Evolutionary conservation across 2,797 vertebrate species (phyloP).

Genomic region (Pitangus sulphuratus): DNA sequence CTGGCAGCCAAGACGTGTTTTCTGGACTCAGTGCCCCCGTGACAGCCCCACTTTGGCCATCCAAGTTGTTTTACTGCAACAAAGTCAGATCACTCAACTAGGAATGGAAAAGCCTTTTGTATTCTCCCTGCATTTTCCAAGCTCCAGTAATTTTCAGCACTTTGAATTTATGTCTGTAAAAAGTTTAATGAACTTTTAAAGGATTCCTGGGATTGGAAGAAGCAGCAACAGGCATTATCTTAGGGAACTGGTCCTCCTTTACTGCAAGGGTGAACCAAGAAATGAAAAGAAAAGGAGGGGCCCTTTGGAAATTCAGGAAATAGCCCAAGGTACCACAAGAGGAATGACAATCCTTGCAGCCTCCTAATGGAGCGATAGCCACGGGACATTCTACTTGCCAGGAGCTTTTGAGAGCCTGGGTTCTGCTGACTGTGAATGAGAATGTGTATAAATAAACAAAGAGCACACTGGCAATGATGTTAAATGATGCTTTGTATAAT

Average conservation of each 20-base stretch:
- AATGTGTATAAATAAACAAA: conserved; percentile 61
- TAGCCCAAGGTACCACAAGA: background rate
- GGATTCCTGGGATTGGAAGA: background rate
- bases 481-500: conserved; percentile 74
- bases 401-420: background rate
- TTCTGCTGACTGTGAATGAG: conserved; percentile 66
- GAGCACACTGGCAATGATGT: conserved; percentile 65
- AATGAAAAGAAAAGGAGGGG: background rate
- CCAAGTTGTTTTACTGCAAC: background rate
- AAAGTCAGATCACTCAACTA: background rate
- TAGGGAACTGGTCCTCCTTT: background rate
- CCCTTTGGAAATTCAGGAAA: background rate
- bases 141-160: background rate
- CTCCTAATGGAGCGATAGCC: background rate
- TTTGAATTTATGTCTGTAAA: background rate
- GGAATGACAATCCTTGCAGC: background rate
- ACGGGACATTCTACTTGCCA: background rate
- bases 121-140: background rate
- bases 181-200: background rate
- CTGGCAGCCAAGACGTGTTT: background rate
- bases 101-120: background rate
- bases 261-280: background rate
- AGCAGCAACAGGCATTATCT: background rate
- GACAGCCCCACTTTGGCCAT: background rate
- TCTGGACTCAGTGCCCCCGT: background rate